These are phyloP conservation scores for Drosophila miranda DNA, from an alignment of 1,140 invertebrate genomes.

Conservation along the genomic window DNA sequence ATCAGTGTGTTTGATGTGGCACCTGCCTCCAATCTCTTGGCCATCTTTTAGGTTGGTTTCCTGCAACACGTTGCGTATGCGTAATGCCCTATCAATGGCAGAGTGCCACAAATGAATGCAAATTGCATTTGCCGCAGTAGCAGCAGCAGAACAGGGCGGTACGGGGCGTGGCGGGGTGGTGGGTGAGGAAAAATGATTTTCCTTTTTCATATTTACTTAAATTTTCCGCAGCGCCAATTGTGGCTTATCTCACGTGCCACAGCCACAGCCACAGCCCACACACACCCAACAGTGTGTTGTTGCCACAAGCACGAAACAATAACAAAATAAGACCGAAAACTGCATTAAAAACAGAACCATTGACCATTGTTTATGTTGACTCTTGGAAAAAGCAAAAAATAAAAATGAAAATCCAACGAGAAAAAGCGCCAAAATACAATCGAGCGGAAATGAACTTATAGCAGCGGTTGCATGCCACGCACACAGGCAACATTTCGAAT, in stretches of 20 bases:
- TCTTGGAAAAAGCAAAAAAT: slow-evolving; percentile 2
- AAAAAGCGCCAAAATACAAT: slow-evolving; percentile 46
- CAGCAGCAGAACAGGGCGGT: background rate
- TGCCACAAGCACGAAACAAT: background rate
- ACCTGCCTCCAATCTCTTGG: background rate
- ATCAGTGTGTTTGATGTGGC: slow-evolving; percentile 43
- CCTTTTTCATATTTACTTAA: slow-evolving; percentile 40
- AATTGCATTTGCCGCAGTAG: slow-evolving; percentile 37
- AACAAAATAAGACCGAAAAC: slow-evolving; percentile 2
- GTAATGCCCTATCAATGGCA: slow-evolving; percentile 53
- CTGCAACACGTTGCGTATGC: slow-evolving; percentile 64
- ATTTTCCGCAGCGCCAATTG: slow-evolving; percentile 52
- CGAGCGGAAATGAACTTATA: slow-evolving; percentile 55
- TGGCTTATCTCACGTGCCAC: slow-evolving; percentile 71
- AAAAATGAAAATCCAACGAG: background rate
- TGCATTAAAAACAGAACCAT: slow-evolving; percentile 21
- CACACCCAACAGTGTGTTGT: slow-evolving; percentile 16
- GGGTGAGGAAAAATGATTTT: background rate
- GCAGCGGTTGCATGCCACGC: slow-evolving; percentile 6
- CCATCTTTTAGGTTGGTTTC: background rate
- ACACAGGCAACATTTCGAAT: slow-evolving; percentile 8
- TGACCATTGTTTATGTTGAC: slow-evolving; percentile 28
- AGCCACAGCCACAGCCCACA: slow-evolving; percentile 4
- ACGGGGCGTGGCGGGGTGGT: background rate
- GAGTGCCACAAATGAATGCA: slow-evolving; percentile 32